Evolutionary conservation across 2,888 invertebrate genomes (phyloP).

Genomic region (Eristalis tenax): DNA sequence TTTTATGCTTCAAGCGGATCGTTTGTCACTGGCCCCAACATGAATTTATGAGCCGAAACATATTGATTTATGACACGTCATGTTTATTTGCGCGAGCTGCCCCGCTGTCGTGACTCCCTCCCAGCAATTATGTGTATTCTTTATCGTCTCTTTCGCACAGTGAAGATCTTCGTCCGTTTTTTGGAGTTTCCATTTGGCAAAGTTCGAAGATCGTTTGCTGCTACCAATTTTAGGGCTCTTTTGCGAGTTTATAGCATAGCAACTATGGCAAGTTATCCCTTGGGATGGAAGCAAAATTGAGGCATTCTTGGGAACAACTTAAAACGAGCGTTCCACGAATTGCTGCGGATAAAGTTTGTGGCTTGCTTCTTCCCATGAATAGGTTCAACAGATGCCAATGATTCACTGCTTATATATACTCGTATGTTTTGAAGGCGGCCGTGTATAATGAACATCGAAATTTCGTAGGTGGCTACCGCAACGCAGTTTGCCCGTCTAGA

Average conservation of each 20-base stretch:
- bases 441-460: not conserved
- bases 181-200: constrained; percentile 24
- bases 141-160: not conserved
- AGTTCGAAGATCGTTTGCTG: not conserved
- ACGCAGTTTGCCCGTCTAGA: not conserved
- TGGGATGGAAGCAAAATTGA: not conserved
- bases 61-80: constrained; percentile 69
- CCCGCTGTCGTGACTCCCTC: constrained; percentile 48
- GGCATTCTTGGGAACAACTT: not conserved
- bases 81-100: constrained; percentile 65
- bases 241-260: not conserved
- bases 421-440: not conserved
- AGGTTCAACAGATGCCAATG: not conserved
- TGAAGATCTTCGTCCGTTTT: not conserved
- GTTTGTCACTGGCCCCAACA: constrained; percentile 67
- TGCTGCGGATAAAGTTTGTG: not conserved
- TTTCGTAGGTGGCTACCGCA: not conserved
- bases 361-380: not conserved
- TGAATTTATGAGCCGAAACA: constrained; percentile 70
- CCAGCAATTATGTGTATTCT: constrained; percentile 20
- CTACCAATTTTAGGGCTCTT: not conserved
- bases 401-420: not conserved
- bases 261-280: not conserved
- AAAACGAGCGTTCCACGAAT: not conserved
- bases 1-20: constrained; percentile 52